These are phyloP conservation scores for Pao palembangensis DNA, from an alignment of 2,113 vertebrate species.

Conservation along the genomic window DNA sequence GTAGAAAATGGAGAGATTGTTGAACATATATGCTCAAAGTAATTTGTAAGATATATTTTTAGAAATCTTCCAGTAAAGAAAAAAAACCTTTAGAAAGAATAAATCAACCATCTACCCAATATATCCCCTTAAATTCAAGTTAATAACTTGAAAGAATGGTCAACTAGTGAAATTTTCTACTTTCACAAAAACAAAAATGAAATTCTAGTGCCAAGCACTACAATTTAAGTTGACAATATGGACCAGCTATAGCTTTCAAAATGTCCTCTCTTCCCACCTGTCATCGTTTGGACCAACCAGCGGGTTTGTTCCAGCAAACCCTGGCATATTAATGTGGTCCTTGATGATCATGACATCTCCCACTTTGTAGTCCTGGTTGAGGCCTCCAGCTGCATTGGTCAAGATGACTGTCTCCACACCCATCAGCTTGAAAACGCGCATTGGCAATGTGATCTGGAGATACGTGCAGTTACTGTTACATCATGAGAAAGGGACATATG, in stretches of 20 bases:
- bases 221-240: too few relatives aligned
- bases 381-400: conserved; percentile 90
- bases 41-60: too few relatives aligned
- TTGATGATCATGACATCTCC: conserved; percentile 93
- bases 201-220: too few relatives aligned
- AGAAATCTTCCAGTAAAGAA: too few relatives aligned
- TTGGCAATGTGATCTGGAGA: conserved; percentile 85
- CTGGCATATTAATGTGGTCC: conserved; percentile 85
- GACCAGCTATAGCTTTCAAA: background rate
- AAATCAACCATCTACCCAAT: too few relatives aligned
- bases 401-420: conserved; percentile 86
- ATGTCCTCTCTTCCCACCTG: conserved; percentile 61
- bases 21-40: too few relatives aligned
- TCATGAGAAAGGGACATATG: background rate
- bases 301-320: conserved; percentile 83
- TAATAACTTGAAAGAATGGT: too few relatives aligned
- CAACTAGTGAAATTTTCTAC: too few relatives aligned
- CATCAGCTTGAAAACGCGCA: conserved; percentile 86
- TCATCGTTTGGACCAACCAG: conserved; percentile 86
- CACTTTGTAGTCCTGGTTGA: conserved; percentile 87
- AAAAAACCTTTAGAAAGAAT: too few relatives aligned
- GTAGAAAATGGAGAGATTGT: too few relatives aligned
- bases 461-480: background rate
- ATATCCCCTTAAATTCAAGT: too few relatives aligned
- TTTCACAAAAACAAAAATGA: too few relatives aligned